Evolutionary conservation across 2,797 vertebrate species (phyloP), one percentile per base, ranked within the genome.

Genomic region (Lerista edwardsae): DNA sequence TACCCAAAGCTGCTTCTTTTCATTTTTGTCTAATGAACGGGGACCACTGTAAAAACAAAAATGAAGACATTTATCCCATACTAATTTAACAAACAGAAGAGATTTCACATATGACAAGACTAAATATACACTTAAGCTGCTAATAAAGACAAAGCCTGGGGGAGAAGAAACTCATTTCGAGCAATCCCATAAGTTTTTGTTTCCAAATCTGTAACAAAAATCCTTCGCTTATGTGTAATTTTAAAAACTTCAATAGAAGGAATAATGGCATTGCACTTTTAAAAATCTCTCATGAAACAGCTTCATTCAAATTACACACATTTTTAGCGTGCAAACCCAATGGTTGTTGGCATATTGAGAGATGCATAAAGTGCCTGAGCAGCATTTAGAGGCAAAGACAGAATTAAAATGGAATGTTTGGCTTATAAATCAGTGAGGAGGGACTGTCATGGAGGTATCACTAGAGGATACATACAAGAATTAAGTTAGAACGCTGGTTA

Each of bases 91-190:
- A 95, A 95, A 94, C 91, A 95, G 95, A 95, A 95, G 90, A 94
- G 93, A 94, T 94, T 95, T 95, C 94, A 94, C 92, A 93, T 95
- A 94, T 94, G 95, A 96, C 95, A 94, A 93, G 94, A 93, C 93
- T 96, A 95, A 96, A 96, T 96, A 96, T 95, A 95, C 94, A 96
- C 92, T 95, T 94, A 95, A 95, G 93, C 95, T 96, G 94, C 95
- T 96, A 96, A 96, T 96, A 97, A 96, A 97, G 95, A 94, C 91
- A 92, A 94, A 94, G 95, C 95, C 94, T 92, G 65, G 83, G 29
- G 95, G 95, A 90, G 57, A 90, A 95, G 92, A 94, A 91, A 95
- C 94, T 96, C 95, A 96, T 95, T 94, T 96, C 90, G 87, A 96
- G 93, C 92, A 93, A 93, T 93, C 93, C 93, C 93, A 96, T 91